Conservation (phyloP, 1,140 invertebrate genomes). For the Phymorhynchus buccinoides region DNA sequence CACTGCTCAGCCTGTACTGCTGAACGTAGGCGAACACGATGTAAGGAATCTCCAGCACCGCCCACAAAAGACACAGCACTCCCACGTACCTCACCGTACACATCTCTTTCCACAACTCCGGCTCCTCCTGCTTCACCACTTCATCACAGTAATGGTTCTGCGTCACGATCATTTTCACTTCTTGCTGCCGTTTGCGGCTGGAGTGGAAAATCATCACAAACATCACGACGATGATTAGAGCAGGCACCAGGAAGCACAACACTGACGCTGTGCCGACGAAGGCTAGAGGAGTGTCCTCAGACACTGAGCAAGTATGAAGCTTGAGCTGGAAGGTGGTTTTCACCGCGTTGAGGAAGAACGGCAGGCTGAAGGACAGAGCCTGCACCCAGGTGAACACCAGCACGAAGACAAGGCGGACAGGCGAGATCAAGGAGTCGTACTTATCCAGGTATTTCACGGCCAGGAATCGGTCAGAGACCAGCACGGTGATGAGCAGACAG, state of each 20-base stretch:
- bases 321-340: constrained; percentile 43
- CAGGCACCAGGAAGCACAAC: constrained; percentile 61
- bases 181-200: constrained; percentile 48
- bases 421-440: constrained; percentile 53
- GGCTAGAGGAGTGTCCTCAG: constrained; percentile 49
- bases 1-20: constrained; percentile 56
- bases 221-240: constrained; percentile 54
- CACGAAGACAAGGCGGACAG: constrained; percentile 46
- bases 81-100: constrained; percentile 51
- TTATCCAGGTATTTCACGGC: constrained; percentile 51
- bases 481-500: constrained; percentile 53
- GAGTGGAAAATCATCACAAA: constrained; percentile 57
- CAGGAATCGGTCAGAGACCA: constrained; percentile 59
- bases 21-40: constrained; percentile 57
- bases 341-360: constrained; percentile 54
- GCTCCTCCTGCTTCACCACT: constrained; percentile 49
- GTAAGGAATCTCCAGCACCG: constrained; percentile 61
- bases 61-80: constrained; percentile 60
- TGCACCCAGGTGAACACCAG: constrained; percentile 63
- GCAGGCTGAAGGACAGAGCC: constrained; percentile 59
- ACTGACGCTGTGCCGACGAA: constrained; percentile 54
- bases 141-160: constrained; percentile 60
- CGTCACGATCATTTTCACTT: constrained; percentile 42
- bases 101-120: constrained; percentile 54
- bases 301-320: constrained; percentile 54